Evolutionary conservation across 1,140 invertebrate genomes (phyloP).

Genomic region (Drosophila teissieri): DNA sequence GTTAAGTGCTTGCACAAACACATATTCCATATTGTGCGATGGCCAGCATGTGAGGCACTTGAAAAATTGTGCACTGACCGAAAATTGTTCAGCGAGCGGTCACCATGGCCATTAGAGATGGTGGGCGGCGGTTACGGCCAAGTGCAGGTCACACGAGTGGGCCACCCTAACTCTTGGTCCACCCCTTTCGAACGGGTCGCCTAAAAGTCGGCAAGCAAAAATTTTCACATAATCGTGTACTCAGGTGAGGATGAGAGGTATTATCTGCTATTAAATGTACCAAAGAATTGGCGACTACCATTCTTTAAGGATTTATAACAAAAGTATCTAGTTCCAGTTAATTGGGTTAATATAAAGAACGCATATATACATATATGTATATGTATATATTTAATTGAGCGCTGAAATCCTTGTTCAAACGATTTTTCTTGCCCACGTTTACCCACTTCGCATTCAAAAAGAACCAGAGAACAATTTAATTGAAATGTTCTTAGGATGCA

Average conservation of each 20-base stretch:
- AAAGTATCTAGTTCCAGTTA: too few species aligned
- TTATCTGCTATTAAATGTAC: too few species aligned
- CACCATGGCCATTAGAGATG: slow-evolving; percentile 4
- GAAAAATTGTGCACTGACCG: slow-evolving; percentile 69
- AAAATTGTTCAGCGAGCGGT: slow-evolving; percentile 42
- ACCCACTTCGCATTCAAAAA: background rate
- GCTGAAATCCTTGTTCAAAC: too few species aligned
- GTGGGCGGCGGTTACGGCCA: slow-evolving; percentile 17
- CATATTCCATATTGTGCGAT: slow-evolving; percentile 4
- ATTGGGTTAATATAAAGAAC: too few species aligned
- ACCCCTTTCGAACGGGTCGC: slow-evolving; percentile 1
- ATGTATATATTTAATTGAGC: too few species aligned
- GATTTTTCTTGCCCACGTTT: background rate
- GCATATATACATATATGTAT: too few species aligned
- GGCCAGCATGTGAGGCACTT: slow-evolving; percentile 43
- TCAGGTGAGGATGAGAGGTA: too few species aligned
- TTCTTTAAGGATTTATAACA: too few species aligned
- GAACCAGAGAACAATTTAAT: background rate
- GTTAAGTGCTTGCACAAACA: slow-evolving; percentile 45
- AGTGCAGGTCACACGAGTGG: slow-evolving; percentile 12
- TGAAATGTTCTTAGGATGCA: background rate
- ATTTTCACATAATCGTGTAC: too few species aligned
- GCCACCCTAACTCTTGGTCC: slow-evolving; percentile 6
- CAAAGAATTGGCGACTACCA: too few species aligned
- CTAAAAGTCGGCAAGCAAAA: slow-evolving; percentile 31